phyloP scores from a whole-genome alignment of 2,888 invertebrate genomes.

The Mesorhabditis belari region DNA sequence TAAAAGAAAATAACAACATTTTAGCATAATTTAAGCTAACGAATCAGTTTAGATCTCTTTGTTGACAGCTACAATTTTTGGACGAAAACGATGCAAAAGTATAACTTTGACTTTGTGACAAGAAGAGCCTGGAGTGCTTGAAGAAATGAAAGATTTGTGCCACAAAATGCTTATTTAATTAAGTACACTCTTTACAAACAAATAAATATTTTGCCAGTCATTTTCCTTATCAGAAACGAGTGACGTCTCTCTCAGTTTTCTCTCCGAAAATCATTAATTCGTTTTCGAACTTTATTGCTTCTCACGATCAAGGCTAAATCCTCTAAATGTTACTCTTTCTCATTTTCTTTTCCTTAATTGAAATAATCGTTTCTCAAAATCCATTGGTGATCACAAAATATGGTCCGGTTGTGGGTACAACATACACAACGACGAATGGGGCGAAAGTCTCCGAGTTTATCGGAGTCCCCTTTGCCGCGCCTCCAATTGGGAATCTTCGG shows the following conservation, averaged over 20 bases:
- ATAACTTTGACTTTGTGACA: background rate
- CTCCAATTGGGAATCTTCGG: background rate
- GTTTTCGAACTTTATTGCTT: no score
- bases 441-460: background rate
- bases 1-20: background rate
- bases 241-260: no score
- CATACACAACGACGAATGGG: background rate
- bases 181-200: no score
- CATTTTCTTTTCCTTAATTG: no score
- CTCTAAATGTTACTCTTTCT: no score
- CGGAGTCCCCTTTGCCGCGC: background rate
- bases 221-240: no score
- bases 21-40: background rate
- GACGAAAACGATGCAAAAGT: background rate
- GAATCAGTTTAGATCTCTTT: no score
- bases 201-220: no score
- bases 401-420: background rate
- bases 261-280: no score
- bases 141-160: no score
- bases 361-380: background rate
- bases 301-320: no score
- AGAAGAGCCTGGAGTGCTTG: background rate
- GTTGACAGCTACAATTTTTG: background rate
- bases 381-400: background rate
- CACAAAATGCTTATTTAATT: no score